Base-by-base conservation (phyloP, 2,797 vertebrate genomes). In the Xenentodon cancila region DNA sequence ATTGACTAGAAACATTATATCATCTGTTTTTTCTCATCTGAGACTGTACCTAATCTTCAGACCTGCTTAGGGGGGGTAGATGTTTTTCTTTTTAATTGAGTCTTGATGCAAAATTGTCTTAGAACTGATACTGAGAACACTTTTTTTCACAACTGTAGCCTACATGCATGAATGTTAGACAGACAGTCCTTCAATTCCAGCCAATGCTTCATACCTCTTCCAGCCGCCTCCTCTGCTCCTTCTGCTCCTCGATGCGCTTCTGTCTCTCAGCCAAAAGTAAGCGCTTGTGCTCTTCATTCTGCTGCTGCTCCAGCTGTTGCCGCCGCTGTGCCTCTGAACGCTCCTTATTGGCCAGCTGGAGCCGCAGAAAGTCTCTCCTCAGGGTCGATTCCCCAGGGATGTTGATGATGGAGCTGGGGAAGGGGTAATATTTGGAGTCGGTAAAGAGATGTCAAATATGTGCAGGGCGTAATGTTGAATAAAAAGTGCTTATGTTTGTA, bases 181-280 rank as follows among this genome's bases (percentile, higher is more conserved):
- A 34, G 4, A 34, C 12, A 5, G 19, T 20, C 12, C 11, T 17
- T 2, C 16, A 25, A 25, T 20, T 18, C 0, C 19, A 47, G 34
- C 15, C 9, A 9, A 11, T 34, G 32, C 32, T 34, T 11, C 60
- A 84, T 84, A 98, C 97, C 96, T 98, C 96, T 88, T 98, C 96
- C 77, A 98, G 90, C 63, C 94, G 85, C 42, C 94, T 79, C 71
- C 97, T 92, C 92, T 98, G 96, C 84, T 97, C 96, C 90, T 96
- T 97, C 92, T 98, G 97, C 88, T 98, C 97, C 89, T 99, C 96
- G 0, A 98, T 98, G 79, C 96, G 94, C 72, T 98, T 98, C 91
- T 99, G 96, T 73, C 97, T 91, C 89, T 98, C 97, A 0, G 96
- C 96, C 92, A 99, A 83, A 63, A 98, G 82, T 40, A 96, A 92